Evolutionary conservation across 2,888 invertebrate genomes (phyloP), one percentile per base, ranked within the genome.

Genomic region (Galerucella pusilla): DNA sequence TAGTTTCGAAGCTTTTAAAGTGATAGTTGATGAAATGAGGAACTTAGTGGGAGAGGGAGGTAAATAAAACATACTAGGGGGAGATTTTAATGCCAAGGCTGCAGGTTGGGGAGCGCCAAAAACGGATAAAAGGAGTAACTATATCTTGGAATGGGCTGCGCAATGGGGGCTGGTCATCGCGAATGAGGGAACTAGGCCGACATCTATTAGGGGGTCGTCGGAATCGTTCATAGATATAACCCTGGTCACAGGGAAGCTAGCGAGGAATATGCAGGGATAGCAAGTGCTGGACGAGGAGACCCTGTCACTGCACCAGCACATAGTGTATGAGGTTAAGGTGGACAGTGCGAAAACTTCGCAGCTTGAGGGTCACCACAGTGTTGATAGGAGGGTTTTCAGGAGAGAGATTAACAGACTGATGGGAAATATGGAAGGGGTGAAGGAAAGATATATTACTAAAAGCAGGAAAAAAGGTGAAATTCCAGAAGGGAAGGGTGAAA

Each of bases 191-290:
- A 57, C 12, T 2, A 57, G n/a, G 57, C 5, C 57, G 12, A 57
- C 12, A 57, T 57, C 4, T 57, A n/a, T 57, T 20, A n/a, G 35
- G 35, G 35, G 35, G 35, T 35, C 35, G 35, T 35, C 35, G 35
- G 35, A 35, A 35, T 35, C 35, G 35, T 57, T 69, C 16, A 69
- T 69, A 42, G 69, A 69, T 46, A 25, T 69, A 14, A 69, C 69
- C n/a, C 35, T 25, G 2, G 49, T 42, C 14, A 71, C 71, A 4
- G n/a, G 12, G 52, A 20, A 20, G n/a, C 10, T 64, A 1, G 52
- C 64, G 9, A 25, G 54, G 5, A 3, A 14, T 14, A 16, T 71
- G 0, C 14, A n/a, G 12, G 54, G n/a, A 12, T 64, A 54, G 71
- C 16, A 52, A 12, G 54, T 64, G 7, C 6, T 49, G 54, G 46